Conservation (phyloP, 2,888 invertebrate genomes). For the Stenodema calcarata region DNA sequence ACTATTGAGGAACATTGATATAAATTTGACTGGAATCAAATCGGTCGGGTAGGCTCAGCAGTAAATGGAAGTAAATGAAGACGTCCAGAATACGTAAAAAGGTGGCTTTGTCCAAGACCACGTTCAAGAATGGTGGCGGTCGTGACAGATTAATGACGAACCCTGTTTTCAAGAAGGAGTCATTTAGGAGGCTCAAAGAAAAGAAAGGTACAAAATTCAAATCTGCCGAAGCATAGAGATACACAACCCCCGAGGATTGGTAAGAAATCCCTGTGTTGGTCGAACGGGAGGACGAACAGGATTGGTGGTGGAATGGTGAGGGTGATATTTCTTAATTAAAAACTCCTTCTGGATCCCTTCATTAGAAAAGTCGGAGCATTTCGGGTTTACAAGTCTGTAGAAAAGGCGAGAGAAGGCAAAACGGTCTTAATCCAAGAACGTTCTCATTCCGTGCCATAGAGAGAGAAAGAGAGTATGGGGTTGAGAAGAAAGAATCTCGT, state of each 20-base stretch:
- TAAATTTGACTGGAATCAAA: too few relatives aligned
- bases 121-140: neutral
- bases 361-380: neutral
- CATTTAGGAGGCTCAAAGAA: conserved; percentile 15
- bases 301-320: neutral
- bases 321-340: conserved; percentile 20
- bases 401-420: conserved; percentile 10
- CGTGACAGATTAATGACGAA: neutral
- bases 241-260: neutral
- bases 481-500: neutral
- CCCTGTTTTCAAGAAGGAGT: neutral
- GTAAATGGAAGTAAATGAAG: neutral
- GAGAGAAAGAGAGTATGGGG: neutral
- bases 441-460: neutral
- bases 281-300: neutral
- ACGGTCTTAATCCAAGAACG: conserved; percentile 2
- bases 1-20: too few relatives aligned
- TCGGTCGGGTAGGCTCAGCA: neutral
- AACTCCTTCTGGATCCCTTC: conserved; percentile 2
- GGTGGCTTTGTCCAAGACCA: neutral
- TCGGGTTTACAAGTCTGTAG: neutral
- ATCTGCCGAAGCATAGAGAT: neutral
- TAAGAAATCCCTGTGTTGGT: neutral
- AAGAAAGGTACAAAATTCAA: neutral
- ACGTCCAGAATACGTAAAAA: neutral